phyloP scores from a whole-genome alignment of 2,113 vertebrate species.

The Microtus oregoni region DNA sequence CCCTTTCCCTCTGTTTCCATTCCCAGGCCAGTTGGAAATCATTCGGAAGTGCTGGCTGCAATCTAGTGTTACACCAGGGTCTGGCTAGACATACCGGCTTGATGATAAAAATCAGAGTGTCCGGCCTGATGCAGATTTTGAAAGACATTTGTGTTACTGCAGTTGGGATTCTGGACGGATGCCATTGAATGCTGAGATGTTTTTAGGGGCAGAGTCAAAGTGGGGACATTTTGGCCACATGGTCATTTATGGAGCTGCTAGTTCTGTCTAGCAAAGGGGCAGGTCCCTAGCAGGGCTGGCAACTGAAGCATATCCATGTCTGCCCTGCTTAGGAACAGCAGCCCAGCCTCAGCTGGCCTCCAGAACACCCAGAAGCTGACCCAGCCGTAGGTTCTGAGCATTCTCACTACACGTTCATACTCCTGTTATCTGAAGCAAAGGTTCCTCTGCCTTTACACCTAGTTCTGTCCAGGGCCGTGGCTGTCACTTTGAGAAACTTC shows the following conservation, averaged over 20 bases:
- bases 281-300: neutral
- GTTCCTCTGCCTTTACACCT: neutral
- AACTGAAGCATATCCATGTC: accelerated
- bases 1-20: too few relatives aligned
- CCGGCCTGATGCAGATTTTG: neutral
- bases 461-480: neutral
- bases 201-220: neutral
- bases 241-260: neutral
- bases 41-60: neutral
- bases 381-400: neutral
- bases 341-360: neutral
- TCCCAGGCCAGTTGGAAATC: neutral
- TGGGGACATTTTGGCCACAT: neutral
- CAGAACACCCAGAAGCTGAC: neutral
- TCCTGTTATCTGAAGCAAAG: neutral
- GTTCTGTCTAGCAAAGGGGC: neutral
- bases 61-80: neutral
- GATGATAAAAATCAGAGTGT: neutral
- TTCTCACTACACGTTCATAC: neutral
- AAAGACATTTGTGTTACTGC: neutral
- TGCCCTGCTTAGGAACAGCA: neutral
- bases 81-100: neutral
- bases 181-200: neutral
- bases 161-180: neutral
- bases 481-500: neutral